Evolutionary conservation across 2,797 vertebrate genomes (phyloP).

Genomic region (Pteropus rufus): DNA sequence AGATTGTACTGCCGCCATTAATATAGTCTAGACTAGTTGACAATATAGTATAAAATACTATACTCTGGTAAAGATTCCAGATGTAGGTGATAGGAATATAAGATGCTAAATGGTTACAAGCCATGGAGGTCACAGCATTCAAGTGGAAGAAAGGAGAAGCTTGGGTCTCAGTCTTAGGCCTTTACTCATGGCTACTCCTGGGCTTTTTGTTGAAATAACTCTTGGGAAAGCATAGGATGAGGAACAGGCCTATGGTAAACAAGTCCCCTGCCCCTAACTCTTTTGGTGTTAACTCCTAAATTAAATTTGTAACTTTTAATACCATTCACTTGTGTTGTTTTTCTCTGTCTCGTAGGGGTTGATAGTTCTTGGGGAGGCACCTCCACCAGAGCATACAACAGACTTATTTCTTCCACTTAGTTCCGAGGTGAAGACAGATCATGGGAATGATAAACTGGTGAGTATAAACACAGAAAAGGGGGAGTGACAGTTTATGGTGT

Average conservation of each 20-base stretch:
- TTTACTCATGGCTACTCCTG: background rate
- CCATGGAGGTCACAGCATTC: background rate
- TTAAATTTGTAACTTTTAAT: background rate
- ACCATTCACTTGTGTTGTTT: constrained; percentile 26
- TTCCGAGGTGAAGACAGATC: constrained; percentile 87
- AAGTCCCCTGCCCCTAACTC: background rate
- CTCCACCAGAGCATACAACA: constrained; percentile 80
- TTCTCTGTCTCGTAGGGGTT: constrained; percentile 86
- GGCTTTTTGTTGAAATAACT: background rate
- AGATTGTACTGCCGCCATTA: background rate
- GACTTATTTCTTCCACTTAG: constrained; percentile 76
- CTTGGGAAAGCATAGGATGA: background rate
- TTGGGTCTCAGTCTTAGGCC: background rate
- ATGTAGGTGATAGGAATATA: background rate
- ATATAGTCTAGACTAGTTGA: background rate
- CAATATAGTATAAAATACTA: background rate
- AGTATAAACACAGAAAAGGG: constrained; percentile 66
- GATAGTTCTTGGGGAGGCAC: constrained; percentile 90
- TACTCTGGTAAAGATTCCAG: background rate
- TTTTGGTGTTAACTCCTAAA: constrained; percentile 17
- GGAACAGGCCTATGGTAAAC: background rate
- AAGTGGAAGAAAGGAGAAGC: background rate
- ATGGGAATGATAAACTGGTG: constrained; percentile 82
- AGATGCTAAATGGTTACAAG: background rate
- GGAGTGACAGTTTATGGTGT: background rate